Evolutionary conservation across 2,888 invertebrate genomes (phyloP), one percentile per base, ranked within the genome.

Genomic region (Tolmerus cingulatus): DNA sequence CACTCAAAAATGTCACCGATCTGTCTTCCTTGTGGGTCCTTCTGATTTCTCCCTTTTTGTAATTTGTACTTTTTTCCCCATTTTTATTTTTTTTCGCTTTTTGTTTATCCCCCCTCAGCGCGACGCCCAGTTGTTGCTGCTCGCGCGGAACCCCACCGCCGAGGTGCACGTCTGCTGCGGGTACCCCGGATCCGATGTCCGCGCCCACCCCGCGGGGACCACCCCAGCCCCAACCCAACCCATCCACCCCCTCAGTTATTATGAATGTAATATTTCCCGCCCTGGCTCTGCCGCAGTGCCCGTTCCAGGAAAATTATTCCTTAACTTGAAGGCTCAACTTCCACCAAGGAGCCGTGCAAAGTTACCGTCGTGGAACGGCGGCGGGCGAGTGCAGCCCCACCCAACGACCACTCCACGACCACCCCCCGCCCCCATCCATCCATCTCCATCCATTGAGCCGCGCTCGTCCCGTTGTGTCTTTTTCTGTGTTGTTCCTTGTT

Each of bases 1-100:
- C 90, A 90, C 90, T 90, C 90, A 90, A 89, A 90, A 90, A 88
- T 89, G 90, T 90, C 90, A 90, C 89, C 88, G 89, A 90, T 90
- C 89, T 90, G 89, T 89, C 90, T 89, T 89, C 82, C 87, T 88
- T 88, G 87, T 85, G 87, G 81, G 87, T 79, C 79, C 87, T 88
- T 81, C 74, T 82, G 87, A 87, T 88, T 87, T 79, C 84, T 88
- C 74, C 86, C 81, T 55, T 77, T 78, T 79, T 82, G 82, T 37
- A 82, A 82, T 82, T 78, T 87, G 40, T 74, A 74, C 55, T 85
- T 74, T 86, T 86, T 77, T 74, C 46, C 9, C 16, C 40, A 34
- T 66, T 43, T 16, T 66, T 66, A 27, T 66, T 66, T 43, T 16
- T 66, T 66, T 66, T 66, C 66, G 66, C 66, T 79, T 81, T 84